Evolutionary conservation across 2,888 invertebrate genomes (phyloP).

Genomic region (Endotricha flammealis): DNA sequence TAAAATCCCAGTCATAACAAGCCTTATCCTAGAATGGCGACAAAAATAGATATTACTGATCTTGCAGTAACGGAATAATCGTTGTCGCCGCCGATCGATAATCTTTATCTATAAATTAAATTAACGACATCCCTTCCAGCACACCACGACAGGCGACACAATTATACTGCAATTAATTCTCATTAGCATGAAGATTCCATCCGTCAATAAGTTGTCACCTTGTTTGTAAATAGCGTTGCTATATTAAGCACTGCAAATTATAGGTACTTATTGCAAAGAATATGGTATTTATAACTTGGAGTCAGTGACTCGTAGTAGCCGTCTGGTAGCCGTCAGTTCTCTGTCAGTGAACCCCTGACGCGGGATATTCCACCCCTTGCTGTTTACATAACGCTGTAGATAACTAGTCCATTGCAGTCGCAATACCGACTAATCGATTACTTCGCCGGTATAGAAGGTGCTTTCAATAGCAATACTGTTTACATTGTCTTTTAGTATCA

Average conservation of each 20-base stretch:
- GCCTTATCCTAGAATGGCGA: no score
- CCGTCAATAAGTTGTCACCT: slow-evolving; percentile 60
- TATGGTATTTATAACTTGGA: slow-evolving; percentile 43
- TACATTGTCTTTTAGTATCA: slow-evolving; percentile 3
- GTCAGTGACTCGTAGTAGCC: slow-evolving; percentile 47
- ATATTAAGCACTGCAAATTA: slow-evolving; percentile 47
- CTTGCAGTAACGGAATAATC: no score
- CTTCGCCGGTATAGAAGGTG: not conserved
- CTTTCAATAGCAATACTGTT: not conserved
- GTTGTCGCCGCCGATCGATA: no score
- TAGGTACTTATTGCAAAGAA: slow-evolving; percentile 46
- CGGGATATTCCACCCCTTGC: slow-evolving; percentile 39
- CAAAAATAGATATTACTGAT: no score
- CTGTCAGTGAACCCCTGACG: slow-evolving; percentile 31
- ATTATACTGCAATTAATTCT: slow-evolving; percentile 58
- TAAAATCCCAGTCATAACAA: not conserved
- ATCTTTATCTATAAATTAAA: no score
- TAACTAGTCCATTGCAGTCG: not conserved
- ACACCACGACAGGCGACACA: slow-evolving; percentile 36
- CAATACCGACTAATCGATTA: slow-evolving; percentile 1
- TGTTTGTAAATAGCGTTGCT: slow-evolving; percentile 55
- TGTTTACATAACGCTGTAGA: slow-evolving; percentile 11
- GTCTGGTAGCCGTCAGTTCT: slow-evolving; percentile 26
- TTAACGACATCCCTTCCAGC: slow-evolving; percentile 14
- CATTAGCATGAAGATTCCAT: slow-evolving; percentile 47